phyloP scores from a whole-genome alignment of 2,888 invertebrate genomes.

The Drosophila monieri region DNA sequence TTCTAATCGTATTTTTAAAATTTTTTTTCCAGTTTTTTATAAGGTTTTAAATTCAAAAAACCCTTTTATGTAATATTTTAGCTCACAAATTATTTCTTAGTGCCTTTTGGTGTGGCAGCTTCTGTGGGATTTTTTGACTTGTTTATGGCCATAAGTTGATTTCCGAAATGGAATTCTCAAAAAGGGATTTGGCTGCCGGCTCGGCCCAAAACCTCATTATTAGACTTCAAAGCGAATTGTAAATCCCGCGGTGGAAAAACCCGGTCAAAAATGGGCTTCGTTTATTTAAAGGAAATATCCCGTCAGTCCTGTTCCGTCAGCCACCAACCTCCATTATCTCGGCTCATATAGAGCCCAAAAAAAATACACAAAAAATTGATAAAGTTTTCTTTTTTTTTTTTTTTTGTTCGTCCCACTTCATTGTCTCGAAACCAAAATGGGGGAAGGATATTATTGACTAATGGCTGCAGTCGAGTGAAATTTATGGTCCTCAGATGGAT shows the following conservation, averaged over 20 bases:
- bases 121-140: conserved; percentile 64
- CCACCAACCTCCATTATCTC: conserved; percentile 18
- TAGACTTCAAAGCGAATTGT: conserved; percentile 43
- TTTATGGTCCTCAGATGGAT: conserved; percentile 32
- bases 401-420: conserved; percentile 20
- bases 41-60: neutral
- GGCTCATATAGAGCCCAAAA: conserved; percentile 6
- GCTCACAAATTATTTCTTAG: conserved; percentile 2
- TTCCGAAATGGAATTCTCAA: conserved; percentile 69
- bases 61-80: neutral
- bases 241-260: conserved; percentile 34
- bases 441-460: conserved; percentile 43
- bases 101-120: conserved; percentile 42
- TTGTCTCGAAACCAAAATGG: conserved; percentile 27
- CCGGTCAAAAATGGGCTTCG: conserved; percentile 31
- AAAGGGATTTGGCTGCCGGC: conserved; percentile 46
- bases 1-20: too few relatives aligned
- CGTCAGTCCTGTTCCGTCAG: conserved; percentile 7
- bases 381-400: conserved; percentile 12
- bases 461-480: conserved; percentile 37
- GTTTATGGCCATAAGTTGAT: conserved; percentile 78
- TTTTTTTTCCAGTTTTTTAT: too few relatives aligned
- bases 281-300: conserved; percentile 42
- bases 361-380: conserved; percentile 22
- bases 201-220: conserved; percentile 39